Evolutionary conservation across 2,797 vertebrate genomes (phyloP).

Genomic region (Pseudopleuronectes americanus): DNA sequence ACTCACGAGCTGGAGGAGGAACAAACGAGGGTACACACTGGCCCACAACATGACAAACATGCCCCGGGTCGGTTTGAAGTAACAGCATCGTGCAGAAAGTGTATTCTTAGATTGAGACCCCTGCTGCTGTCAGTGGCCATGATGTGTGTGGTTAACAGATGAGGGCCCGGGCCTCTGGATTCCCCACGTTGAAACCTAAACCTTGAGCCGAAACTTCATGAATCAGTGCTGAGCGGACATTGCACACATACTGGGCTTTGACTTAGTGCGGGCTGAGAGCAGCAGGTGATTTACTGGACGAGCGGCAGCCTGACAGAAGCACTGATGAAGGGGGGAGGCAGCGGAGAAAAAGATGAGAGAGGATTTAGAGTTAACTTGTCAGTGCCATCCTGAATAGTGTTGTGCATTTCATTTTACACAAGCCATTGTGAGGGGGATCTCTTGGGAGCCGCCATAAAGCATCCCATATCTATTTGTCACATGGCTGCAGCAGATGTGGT

Average conservation of each 20-base stretch:
- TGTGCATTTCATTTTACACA: conserved; percentile 1
- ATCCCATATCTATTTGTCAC: not conserved
- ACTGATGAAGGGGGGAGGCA: conserved; percentile 18
- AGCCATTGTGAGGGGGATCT: conserved; percentile 2
- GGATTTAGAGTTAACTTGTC: conserved; percentile 10
- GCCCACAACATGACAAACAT: conserved; percentile 19
- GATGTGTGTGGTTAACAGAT: conserved; percentile 52
- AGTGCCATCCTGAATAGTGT: not conserved
- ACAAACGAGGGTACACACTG: conserved; percentile 33
- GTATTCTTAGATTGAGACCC: conserved; percentile 57
- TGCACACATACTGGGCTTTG: conserved; percentile 28
- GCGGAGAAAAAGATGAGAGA: conserved; percentile 34
- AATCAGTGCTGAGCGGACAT: conserved; percentile 54
- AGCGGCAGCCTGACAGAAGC: conserved; percentile 20
- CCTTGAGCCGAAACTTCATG: conserved; percentile 42
- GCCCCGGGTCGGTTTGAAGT: conserved; percentile 21
- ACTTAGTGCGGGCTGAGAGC: conserved; percentile 41
- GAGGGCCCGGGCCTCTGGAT: conserved; percentile 27
- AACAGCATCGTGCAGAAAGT: conserved; percentile 45
- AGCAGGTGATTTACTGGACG: conserved; percentile 34
- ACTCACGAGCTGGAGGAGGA: conserved; percentile 35
- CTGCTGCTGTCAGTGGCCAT: conserved; percentile 48
- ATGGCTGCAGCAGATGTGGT: not conserved
- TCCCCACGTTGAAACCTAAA: conserved; percentile 61
- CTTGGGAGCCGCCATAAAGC: not conserved